Base-by-base conservation (phyloP, 2,113 vertebrate species). In the Sinocyclocheilus anophthalmus region DNA sequence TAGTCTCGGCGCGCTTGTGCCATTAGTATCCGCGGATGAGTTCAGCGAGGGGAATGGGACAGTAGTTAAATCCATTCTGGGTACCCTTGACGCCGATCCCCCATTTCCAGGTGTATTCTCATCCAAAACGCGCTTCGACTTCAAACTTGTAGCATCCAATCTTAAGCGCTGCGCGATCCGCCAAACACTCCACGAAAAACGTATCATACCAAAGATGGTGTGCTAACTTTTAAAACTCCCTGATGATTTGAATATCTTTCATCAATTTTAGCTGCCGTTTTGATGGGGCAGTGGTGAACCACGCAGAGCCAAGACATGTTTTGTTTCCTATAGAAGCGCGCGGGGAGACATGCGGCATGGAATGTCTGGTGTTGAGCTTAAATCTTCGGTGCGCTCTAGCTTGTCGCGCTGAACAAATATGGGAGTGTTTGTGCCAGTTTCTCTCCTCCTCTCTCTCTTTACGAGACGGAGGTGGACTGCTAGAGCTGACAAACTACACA, bases 41-140 rank as follows among this genome's bases (percentile, higher is more conserved):
- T 95, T 95, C 87, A 86, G 89, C 84, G 72, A 84, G 11, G 53
- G 76, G 39, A 77, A 20, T 81, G 88, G 90, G n/a, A 89, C 67
- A 26, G 89, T 88, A 55, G 84, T 91, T 87, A 92, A 77, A 93
- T 95, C 94, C 95, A 95, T 95, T 83, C 81, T 92, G 86, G 14
- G 72, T 85, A 70, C 26, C 79, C 45, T 63, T 61, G 79, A 39
- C 16, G 42, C 14, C 26, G 73, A 13, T 72, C 48, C 85, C 55
- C 84, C 88, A 89, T 89, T 24, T 81, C 48, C 13, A 84, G 8
- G 14, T 33, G 81, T 57, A 79, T 30, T 77, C 45, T 70, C 65
- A 42, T 85, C 78, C 61, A 67, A 50, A 48, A 11, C 33, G 26
- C 53, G 69, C 57, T 67, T 63, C 57, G 57, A 84, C 18, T 73